A percentile compares a stretch with the other conserved stretches of the same genome.
Conservation (phyloP, 2,888 invertebrate genomes). For the Ophion ellenae region DNA sequence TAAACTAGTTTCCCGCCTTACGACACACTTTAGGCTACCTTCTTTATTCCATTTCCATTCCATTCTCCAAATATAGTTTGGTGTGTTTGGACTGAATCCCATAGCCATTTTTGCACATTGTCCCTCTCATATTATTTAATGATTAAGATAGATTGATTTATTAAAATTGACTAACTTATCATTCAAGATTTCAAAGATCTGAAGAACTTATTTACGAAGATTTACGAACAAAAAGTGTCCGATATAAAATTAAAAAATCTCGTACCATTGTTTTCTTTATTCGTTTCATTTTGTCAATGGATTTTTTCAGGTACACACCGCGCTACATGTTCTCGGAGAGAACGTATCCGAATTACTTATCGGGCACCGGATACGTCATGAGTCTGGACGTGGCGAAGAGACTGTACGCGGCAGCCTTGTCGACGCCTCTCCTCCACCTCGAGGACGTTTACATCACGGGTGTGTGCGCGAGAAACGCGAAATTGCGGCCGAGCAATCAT, state of each 20-base stretch:
- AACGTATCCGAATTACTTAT: constrained; percentile 91
- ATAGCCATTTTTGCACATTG: too few relatives aligned
- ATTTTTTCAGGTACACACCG: constrained; percentile 88
- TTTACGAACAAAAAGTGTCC: not conserved
- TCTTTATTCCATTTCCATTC: too few relatives aligned
- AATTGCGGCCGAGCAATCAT: constrained; percentile 87
- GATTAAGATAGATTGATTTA: too few relatives aligned
- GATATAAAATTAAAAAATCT: not conserved
- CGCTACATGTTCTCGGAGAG: constrained; percentile 90
- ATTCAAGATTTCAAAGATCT: too few relatives aligned
- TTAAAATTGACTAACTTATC: too few relatives aligned
- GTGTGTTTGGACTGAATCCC: too few relatives aligned
- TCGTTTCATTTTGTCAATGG: not conserved
- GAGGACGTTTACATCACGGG: constrained; percentile 93
- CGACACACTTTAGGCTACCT: too few relatives aligned
- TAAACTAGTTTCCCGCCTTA: too few relatives aligned
- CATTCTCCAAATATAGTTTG: too few relatives aligned
- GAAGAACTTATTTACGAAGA: too few relatives aligned
- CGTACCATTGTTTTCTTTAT: too few relatives aligned
- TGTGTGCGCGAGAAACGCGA: constrained; percentile 87
- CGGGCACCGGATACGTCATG: constrained; percentile 92
- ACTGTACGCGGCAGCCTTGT: constrained; percentile 88
- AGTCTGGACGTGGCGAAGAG: constrained; percentile 88
- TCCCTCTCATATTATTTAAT: too few relatives aligned
- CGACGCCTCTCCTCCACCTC: constrained; percentile 89